Base-by-base conservation (phyloP, 2,888 invertebrate genomes). In the Lithophane ornitopus region DNA sequence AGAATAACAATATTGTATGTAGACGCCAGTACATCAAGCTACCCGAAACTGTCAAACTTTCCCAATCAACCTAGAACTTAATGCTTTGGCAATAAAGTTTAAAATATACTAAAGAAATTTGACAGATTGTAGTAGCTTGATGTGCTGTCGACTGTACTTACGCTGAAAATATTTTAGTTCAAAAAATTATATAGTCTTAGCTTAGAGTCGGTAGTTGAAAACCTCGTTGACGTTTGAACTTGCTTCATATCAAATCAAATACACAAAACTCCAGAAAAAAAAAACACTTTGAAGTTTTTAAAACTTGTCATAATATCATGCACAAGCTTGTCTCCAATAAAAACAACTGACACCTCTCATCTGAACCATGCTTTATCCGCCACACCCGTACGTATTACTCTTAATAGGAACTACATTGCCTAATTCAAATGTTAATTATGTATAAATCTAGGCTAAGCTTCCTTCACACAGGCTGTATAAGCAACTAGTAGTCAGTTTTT, bases 351-450 rank as follows among this genome's bases (percentile, higher is more conserved):
- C 56, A 56, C 49, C 41, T 71, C 26, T 68, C 56, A 76, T 65
- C 61, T 76, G 28, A 54, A 83, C 80, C n/a, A 79, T 28, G 66
- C 81, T 39, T 81, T 80, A 79, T 66, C 44, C 66, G 84, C 84
- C 87, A 72, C 87, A 86, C 88, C 88, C 67, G 71, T 84, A 66
- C 69, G 62, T 78, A 70, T 74, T 80, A 84, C 82, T 82, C 90
- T 87, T 89, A 92, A 91, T 91, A 87, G 84, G 88, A 83, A 88
- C 81, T 76, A 85, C 91, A 89, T 93, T 91, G 92, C 95, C 95
- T 94, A 94, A 90, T 93, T 91, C 89, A 90, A 89, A 95, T 94
- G 95, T 90, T 95, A 94, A 95, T 95, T 91, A 90, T 89, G 76
- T 88, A 87, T 90, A 91, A 91, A 93, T 91, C 91, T 93, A 85